These are phyloP conservation scores for Leuctra nigra DNA, from an alignment of 2,888 invertebrate species.

Conservation along the genomic window DNA sequence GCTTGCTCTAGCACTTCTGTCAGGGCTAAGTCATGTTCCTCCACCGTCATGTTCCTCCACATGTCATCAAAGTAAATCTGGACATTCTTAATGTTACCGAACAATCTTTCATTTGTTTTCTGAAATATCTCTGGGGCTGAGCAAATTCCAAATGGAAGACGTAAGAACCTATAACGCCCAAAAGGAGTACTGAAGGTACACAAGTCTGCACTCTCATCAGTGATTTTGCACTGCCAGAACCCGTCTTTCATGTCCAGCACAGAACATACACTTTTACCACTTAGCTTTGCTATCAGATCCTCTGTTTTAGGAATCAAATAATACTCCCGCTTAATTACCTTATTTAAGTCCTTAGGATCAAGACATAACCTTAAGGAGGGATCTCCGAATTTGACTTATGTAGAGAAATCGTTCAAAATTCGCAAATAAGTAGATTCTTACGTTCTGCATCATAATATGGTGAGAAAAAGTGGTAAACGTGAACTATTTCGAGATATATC, in stretches of 20 bases:
- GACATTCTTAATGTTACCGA: conserved; percentile 22
- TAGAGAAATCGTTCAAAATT: no score
- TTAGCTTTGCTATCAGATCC: conserved; percentile 6
- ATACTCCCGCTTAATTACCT: conserved; percentile 12
- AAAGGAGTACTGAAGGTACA: conserved; percentile 23
- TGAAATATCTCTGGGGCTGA: conserved; percentile 24
- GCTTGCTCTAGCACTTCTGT: conserved; percentile 13
- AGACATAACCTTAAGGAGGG: conserved; percentile 7
- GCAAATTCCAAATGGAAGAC: conserved; percentile 24
- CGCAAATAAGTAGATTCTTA: no score
- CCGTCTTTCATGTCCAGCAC: conserved; percentile 24
- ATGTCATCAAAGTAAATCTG: conserved; percentile 24
- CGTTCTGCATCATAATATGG: no score
- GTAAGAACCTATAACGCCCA: conserved; percentile 20
- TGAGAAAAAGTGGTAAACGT: no score
- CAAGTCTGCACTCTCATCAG: conserved; percentile 11
- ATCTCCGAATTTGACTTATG: no score
- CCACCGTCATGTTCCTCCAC: conserved; percentile 19
- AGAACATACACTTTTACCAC: neutral
- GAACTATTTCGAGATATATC: no score
- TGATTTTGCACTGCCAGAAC: conserved; percentile 18
- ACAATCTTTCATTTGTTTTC: conserved; percentile 18
- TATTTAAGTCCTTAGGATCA: conserved; percentile 14
- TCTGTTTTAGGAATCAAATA: neutral
- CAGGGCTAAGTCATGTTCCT: conserved; percentile 24